Evolutionary conservation across 1,140 invertebrate genomes (phyloP).

Genomic region (Chrysoperla carnea): DNA sequence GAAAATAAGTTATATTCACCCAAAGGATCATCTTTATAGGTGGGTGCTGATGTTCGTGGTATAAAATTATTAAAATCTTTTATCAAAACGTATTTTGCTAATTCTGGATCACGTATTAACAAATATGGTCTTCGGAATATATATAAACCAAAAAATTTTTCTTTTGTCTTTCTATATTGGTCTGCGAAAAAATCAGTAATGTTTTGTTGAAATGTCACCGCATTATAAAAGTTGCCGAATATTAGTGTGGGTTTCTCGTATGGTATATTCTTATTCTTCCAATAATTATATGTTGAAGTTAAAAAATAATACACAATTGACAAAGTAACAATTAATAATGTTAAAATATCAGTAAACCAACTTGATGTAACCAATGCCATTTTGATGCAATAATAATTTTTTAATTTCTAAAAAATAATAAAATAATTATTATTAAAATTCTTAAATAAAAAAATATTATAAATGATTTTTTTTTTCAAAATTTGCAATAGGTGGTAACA

Average conservation of each 20-base stretch:
- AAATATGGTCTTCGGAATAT: slow-evolving; percentile 14
- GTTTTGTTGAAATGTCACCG: slow-evolving; percentile 8
- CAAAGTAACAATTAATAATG: neutral
- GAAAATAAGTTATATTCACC: slow-evolving; percentile 13
- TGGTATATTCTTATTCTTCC: slow-evolving; percentile 22
- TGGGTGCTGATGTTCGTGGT: slow-evolving; percentile 27
- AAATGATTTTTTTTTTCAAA: too few relatives aligned
- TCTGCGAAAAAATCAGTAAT: slow-evolving; percentile 9
- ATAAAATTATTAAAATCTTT: slow-evolving; percentile 37
- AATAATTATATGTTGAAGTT: slow-evolving; percentile 20
- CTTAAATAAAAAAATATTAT: too few relatives aligned
- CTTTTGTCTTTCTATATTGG: slow-evolving; percentile 12
- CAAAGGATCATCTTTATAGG: slow-evolving; percentile 27
- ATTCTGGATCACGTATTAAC: slow-evolving; percentile 27
- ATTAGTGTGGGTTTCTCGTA: slow-evolving; percentile 15
- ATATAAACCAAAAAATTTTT: slow-evolving; percentile 19
- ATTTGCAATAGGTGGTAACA: too few relatives aligned
- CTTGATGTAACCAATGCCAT: neutral
- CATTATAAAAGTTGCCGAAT: slow-evolving; percentile 18
- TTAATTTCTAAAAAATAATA: too few relatives aligned
- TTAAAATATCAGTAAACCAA: neutral
- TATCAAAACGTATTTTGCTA: slow-evolving; percentile 32
- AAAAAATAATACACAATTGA: slow-evolving; percentile 7
- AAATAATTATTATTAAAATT: too few relatives aligned
- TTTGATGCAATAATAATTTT: neutral